A percentile compares a stretch with the other conserved stretches of the same genome.
phyloP scores from a whole-genome alignment of 2,113 vertebrate species.

The Ia io region DNA sequence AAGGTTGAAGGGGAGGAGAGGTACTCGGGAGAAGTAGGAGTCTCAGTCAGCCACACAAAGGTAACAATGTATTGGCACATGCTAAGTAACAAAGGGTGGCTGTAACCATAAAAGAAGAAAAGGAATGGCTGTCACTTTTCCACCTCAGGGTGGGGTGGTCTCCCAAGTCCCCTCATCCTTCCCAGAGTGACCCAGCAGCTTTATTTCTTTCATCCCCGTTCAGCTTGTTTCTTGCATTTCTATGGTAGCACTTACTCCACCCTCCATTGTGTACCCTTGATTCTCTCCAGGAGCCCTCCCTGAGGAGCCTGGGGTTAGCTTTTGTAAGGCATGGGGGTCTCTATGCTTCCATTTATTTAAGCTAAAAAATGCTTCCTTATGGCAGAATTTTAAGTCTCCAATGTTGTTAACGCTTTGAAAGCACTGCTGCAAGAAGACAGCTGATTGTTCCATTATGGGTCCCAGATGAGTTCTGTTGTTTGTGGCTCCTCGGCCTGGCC shows the following conservation, averaged over 20 bases:
- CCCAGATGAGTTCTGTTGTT: not conserved
- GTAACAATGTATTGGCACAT: not conserved
- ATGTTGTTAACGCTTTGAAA: slow-evolving; percentile 56
- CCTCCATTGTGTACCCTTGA: slow-evolving; percentile 15
- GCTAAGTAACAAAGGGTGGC: not conserved
- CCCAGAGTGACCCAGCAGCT: not conserved
- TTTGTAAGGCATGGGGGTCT: slow-evolving; percentile 24
- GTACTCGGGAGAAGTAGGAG: not conserved
- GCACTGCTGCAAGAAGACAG: not conserved
- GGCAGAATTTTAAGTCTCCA: slow-evolving; percentile 44
- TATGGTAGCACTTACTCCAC: slow-evolving; percentile 23
- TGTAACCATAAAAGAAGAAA: not conserved
- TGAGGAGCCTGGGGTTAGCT: slow-evolving; percentile 33
- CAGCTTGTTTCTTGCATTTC: not conserved
- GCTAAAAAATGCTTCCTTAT: slow-evolving; percentile 69
- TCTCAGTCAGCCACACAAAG: not conserved
- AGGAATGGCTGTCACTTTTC: not conserved
- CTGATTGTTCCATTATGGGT: not conserved
- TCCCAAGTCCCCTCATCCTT: not conserved
- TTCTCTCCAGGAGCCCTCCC: slow-evolving; percentile 38
- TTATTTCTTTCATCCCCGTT: not conserved
- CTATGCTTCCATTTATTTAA: slow-evolving; percentile 54
- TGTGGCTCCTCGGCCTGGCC: not conserved
- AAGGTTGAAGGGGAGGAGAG: not conserved
- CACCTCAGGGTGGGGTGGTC: not conserved